These are phyloP conservation scores for Salvator merianae DNA, from an alignment of 2,113 vertebrate genomes.

Conservation along the genomic window DNA sequence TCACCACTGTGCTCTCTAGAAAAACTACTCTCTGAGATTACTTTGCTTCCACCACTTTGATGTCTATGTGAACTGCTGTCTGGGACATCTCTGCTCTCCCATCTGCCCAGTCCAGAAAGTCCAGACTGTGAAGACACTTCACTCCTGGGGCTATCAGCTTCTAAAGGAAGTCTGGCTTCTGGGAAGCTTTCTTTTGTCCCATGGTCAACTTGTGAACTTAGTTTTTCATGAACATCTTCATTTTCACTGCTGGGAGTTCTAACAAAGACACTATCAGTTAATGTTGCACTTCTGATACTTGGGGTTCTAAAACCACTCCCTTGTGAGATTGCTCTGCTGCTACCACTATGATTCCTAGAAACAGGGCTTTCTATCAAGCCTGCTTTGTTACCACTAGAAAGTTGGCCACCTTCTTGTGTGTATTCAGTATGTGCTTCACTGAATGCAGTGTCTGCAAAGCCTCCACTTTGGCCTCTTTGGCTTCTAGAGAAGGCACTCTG, in stretches of 20 bases:
- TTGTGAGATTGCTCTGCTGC: neutral
- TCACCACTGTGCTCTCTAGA: neutral
- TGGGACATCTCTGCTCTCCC: neutral
- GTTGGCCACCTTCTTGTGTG: neutral
- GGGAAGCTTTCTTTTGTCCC: neutral
- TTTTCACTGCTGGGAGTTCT: neutral
- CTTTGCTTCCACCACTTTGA: accelerated
- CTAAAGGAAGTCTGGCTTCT: neutral
- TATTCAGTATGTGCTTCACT: neutral
- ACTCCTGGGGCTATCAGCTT: neutral
- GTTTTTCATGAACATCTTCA: neutral
- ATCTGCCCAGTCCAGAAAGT: neutral
- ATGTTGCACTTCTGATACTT: neutral
- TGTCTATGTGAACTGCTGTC: neutral
- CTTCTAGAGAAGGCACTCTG: neutral
- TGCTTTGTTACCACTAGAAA: neutral
- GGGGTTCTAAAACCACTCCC: neutral
- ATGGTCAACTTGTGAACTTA: neutral
- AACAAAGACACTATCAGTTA: neutral
- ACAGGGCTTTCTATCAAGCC: neutral
- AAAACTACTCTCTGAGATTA: neutral
- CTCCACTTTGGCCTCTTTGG: neutral
- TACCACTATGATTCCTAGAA: neutral
- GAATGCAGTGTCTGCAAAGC: neutral
- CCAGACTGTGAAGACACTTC: neutral